Base-by-base conservation (phyloP, 2,888 invertebrate genomes). In the Gonocerus acuteangulatus region DNA sequence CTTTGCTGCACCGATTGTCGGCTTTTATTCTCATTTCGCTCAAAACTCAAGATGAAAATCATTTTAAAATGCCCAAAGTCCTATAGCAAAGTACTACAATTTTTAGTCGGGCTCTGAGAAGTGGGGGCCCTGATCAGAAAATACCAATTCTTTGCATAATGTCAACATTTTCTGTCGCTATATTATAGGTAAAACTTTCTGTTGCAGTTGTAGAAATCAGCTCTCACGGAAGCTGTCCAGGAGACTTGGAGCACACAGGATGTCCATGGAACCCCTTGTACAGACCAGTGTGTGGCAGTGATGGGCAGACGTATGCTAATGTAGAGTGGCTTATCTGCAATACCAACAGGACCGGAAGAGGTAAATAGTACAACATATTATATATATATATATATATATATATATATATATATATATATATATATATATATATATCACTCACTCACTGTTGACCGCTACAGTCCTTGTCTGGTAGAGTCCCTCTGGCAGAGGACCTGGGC, bases 301-400 rank as follows among this genome's bases (percentile, higher is more conserved):
- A 65, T 39, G 60, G 63, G 22, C 34, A 64, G 16, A 66, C 65
- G 13, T 65, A 65, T 58, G 63, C 60, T 48, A 65, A 64, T 47
- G 42, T 48, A 36, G 62, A 61, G 32, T 64, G 65, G 18, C 48
- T 64, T 11, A 15, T 45, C 11, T 62, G 64, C 58, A 9, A 52
- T 15, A 59, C 54, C 39, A 61, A 64, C 47, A 48, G 21, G 27
- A 57, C 36, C 15, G 48, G 36, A 15, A 32, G 32, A 22, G 48
- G 59, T 48, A 36, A 27, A 6, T 6, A 4, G 9, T 4, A 27
- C 27, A 27, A 27, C 4, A 6, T 27, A 6, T 6, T 27, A 27
- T 27, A 27, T 27, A 27, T 27, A 27, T 27, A 27, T 27, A 27
- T 27, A 27, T 27, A 27, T 27, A 44, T 44, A 44, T 44, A 44